Evolutionary conservation across 2,888 invertebrate genomes (phyloP).

Genomic region (Scaptomyza tumidula): DNA sequence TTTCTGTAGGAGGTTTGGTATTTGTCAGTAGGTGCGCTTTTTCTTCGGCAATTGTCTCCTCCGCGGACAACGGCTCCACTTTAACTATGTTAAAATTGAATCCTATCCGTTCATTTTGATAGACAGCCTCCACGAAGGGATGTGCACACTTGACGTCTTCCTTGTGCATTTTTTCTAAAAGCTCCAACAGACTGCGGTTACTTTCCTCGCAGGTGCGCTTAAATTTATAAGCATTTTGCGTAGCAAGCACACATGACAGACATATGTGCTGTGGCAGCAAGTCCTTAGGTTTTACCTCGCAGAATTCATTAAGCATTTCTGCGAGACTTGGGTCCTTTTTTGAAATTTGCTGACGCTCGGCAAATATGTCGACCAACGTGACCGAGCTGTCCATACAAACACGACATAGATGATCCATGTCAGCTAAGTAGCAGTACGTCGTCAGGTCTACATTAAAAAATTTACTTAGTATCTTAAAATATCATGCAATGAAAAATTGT

Average conservation of each 20-base stretch:
- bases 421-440: neutral
- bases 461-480: conserved; percentile 3
- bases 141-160: conserved; percentile 47
- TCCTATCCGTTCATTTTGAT: conserved; percentile 7
- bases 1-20: neutral
- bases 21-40: neutral
- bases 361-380: conserved; percentile 64
- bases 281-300: conserved; percentile 48
- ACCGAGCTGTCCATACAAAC: conserved; percentile 67
- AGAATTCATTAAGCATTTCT: conserved; percentile 71
- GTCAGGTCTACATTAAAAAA: conserved; percentile 5
- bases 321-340: conserved; percentile 55
- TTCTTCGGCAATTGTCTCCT: conserved; percentile 1
- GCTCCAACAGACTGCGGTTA: conserved; percentile 50
- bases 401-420: conserved; percentile 68
- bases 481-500: conserved; percentile 27
- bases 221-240: conserved; percentile 76
- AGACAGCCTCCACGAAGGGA: conserved; percentile 35
- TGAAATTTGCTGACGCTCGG: conserved; percentile 35
- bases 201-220: conserved; percentile 77
- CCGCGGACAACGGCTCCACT: conserved; percentile 8
- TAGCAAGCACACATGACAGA: conserved; percentile 66
- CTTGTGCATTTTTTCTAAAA: conserved; percentile 79
- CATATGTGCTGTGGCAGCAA: conserved; percentile 79
- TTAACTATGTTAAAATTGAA: conserved; percentile 29